Base-by-base conservation (phyloP, 2,888 invertebrate species). In the Seira ritae region DNA sequence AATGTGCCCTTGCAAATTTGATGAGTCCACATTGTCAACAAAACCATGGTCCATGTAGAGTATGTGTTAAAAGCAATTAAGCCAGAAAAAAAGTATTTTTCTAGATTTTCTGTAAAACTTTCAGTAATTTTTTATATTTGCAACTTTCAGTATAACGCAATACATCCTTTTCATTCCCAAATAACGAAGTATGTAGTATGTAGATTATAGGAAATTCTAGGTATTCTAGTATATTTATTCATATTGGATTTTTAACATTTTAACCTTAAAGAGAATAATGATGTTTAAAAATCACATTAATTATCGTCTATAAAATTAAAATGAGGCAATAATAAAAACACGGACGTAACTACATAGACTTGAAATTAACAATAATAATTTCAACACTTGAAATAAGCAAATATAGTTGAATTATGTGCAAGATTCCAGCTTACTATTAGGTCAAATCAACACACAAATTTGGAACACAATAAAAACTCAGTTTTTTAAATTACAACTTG, bases 401-500 rank as follows among this genome's bases (percentile, higher is more conserved):
- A 19, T 60, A 62, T 62, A 23, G 15, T 24, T 20, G 23, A 22
- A 66, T 66, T 20, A 22, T 23, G 24, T 66, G 22, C 20, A 19
- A 1, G 6, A 42, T 69, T 37, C 69, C 31, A n/a, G 17, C 19
- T 37, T 15, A 10, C 1, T 10, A 37, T 55, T 55, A 55, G 55
- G 55, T 55, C 55, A 55, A 55, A 42, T 42, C 42, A 42, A 12
- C 12, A 70, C n/a, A 50, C 46, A 31, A 71, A 71, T 23, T 71
- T 71, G 55, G 71, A 71, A 71, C 71, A 71, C 71, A 71, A 24
- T 50, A 50, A 17, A 10, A 23, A 15, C 22, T 70, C 70, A 50
- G 46, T 1, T 19, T 70, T 42, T 55, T 17, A n/a, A 55, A n/a
- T 55, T 55, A 17, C 55, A 55, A 17, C 12, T 12, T 2, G 17